Base-by-base conservation (phyloP, 2,113 vertebrate genomes). In the Desmodus rotundus region DNA sequence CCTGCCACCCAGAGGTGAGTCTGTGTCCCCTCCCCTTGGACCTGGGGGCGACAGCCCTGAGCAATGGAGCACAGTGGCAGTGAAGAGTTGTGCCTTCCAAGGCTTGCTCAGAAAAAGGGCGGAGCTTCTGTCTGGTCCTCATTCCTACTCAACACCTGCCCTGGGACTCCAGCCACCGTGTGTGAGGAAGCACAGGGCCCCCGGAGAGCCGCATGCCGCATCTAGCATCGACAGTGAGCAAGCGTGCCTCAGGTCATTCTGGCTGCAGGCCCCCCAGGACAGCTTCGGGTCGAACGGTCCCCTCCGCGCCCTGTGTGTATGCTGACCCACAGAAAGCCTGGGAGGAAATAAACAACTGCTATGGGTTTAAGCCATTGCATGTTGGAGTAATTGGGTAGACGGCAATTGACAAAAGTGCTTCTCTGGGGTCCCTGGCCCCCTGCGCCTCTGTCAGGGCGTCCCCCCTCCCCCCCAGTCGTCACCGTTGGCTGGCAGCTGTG, bases 181-280 rank as follows among this genome's bases (percentile, higher is more conserved):
- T 63, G 15, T 0, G 3, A 78, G 85, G 61, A 63, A 67, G 24
- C 8, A 11, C 36, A 4, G 36, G 47, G 38, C 58, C 43, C 8
- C 12, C 33, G 38, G 68, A 86, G 17, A 63, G 61, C 28, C 67
- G 1, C 0, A 8, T 10, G 22, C 68, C 6, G 4, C 20, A 50
- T 7, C 36, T 16, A 24, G 13, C n/a, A 7, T 5, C 12, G 1
- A 43, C 20, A 38, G 36, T 11, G 47, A 9, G 31, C 4, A 1
- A 7, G 33, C 3, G 4, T 2, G 28, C 70, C 17, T 38, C 84
- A 47, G 68, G 26, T 28, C 10, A 9, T 7, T n/a, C 58, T 7
- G 7, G 11, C 1, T 28, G 20, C 36, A 24, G 38, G n/a, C 54
- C n/a, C 13, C 12, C 4, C 22, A 5, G 4, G 2, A 15, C 0